These are phyloP conservation scores for Eulacestoma nigropectus DNA, from an alignment of 2,113 vertebrate species.

Conservation along the genomic window DNA sequence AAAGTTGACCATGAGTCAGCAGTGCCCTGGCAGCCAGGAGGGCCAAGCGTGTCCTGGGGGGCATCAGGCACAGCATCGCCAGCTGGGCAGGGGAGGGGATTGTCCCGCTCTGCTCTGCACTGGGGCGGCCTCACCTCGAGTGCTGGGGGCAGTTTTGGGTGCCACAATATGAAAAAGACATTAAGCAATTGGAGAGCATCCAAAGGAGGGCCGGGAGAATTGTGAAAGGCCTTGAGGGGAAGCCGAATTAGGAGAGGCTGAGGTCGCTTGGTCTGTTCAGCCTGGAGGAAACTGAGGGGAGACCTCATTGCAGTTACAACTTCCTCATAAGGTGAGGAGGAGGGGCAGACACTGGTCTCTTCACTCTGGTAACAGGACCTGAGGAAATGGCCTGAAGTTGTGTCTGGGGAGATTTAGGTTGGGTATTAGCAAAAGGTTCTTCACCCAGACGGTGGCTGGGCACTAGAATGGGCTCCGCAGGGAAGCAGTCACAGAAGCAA, in stretches of 20 bases:
- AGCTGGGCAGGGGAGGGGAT: not conserved
- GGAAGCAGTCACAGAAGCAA: not conserved
- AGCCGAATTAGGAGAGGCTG: fast-evolving
- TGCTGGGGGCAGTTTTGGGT: not conserved
- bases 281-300: not conserved
- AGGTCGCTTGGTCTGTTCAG: not conserved
- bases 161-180: not conserved
- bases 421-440: too few species aligned
- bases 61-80: fast-evolving
- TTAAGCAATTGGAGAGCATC: fast-evolving
- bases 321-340: fast-evolving
- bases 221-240: not conserved
- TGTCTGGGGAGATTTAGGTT: fast-evolving
- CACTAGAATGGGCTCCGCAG: fast-evolving
- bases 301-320: fast-evolving
- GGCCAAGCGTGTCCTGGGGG: fast-evolving
- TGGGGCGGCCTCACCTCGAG: fast-evolving
- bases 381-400: not conserved
- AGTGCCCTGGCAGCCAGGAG: not conserved
- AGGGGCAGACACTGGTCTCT: not conserved
- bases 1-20: fast-evolving
- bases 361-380: not conserved
- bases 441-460: fast-evolving
- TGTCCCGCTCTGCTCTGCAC: not conserved
- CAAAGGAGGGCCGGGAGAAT: fast-evolving